A percentile compares a stretch with the other conserved stretches of the same genome.
phyloP scores from a whole-genome alignment of 2,797 vertebrate genomes.

The Falco naumanni region DNA sequence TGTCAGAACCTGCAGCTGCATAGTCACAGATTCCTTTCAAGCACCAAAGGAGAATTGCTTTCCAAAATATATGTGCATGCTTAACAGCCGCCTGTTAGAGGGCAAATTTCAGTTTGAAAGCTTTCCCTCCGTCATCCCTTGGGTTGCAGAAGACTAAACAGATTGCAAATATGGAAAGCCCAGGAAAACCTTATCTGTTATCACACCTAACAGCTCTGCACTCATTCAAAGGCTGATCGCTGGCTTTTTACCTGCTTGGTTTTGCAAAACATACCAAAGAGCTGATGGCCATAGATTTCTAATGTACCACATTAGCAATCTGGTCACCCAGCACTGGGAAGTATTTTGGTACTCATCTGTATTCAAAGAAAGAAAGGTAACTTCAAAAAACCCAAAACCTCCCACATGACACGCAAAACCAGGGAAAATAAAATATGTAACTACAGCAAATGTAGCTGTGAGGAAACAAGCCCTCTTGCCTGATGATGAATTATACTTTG shows the following conservation, averaged over 20 bases:
- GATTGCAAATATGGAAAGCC: background rate
- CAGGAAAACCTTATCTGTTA: background rate
- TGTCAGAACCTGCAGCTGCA: background rate
- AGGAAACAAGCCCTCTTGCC: constrained; percentile 26
- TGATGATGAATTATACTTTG: constrained; percentile 49
- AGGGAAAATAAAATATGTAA: constrained; percentile 14
- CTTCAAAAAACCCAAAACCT: background rate
- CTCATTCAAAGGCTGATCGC: background rate
- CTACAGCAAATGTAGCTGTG: background rate
- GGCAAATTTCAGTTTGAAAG: background rate
- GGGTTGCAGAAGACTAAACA: background rate
- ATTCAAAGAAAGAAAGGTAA: background rate
- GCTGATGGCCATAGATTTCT: background rate
- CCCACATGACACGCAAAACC: background rate
- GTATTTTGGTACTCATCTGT: background rate
- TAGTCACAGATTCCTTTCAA: background rate
- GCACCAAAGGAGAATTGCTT: background rate
- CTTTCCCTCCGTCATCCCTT: background rate
- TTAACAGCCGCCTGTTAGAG: background rate
- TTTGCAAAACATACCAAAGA: background rate
- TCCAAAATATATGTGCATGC: background rate
- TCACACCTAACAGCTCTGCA: background rate
- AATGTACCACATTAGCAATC: background rate
- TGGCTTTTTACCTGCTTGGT: background rate
- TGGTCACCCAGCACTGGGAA: background rate